These are phyloP conservation scores for Nephila pilipes DNA, from an alignment of 1,140 invertebrate species.

Conservation along the genomic window DNA sequence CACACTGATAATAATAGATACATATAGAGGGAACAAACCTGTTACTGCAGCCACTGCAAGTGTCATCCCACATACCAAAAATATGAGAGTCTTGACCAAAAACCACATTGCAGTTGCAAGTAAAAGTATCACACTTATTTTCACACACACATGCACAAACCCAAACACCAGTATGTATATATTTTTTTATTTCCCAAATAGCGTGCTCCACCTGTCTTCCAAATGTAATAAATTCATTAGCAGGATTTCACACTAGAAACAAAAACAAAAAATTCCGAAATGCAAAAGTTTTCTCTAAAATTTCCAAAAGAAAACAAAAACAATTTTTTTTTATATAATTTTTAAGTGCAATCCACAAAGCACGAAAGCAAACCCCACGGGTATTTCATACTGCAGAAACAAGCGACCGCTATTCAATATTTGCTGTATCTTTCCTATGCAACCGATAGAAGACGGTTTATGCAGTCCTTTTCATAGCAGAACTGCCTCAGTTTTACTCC, in stretches of 20 bases:
- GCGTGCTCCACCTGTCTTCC: not conserved
- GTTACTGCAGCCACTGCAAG: conserved; percentile 53
- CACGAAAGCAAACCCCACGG: not conserved
- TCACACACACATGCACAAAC: not conserved
- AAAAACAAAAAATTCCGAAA: not conserved
- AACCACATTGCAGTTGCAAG: conserved; percentile 53
- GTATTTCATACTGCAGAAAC: not conserved
- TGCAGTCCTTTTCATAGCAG: conserved; percentile 39
- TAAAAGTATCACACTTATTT: conserved; percentile 15
- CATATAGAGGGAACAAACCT: conserved; percentile 4
- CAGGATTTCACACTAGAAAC: not conserved
- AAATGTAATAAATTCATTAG: not conserved
- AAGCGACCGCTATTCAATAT: conserved; percentile 1
- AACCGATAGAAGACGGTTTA: conserved; percentile 29
- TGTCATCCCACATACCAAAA: conserved; percentile 32
- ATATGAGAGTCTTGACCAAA: conserved; percentile 12
- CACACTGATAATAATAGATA: too few species aligned
- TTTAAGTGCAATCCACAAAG: not conserved
- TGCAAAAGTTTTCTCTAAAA: not conserved
- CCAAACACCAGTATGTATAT: conserved; percentile 2
- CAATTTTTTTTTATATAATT: not conserved
- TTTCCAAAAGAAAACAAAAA: not conserved
- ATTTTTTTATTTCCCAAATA: not conserved
- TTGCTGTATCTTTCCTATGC: not conserved
- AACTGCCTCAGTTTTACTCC: conserved; percentile 47